Evolutionary conservation across 2,888 invertebrate species (phyloP), one percentile per base, ranked within the genome.

Genomic region (Trissoscelio sp.): DNA sequence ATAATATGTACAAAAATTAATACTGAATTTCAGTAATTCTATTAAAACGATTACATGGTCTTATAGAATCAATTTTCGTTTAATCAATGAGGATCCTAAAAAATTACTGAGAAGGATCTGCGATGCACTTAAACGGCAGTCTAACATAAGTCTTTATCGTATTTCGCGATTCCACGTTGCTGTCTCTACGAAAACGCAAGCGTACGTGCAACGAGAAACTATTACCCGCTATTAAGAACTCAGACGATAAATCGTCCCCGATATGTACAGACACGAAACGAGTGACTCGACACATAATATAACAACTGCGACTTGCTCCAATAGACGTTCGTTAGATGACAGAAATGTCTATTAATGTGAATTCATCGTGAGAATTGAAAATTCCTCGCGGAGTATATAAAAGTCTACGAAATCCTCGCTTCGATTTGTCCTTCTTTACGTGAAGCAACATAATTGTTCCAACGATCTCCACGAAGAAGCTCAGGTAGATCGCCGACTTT

Each of bases 291-390:
- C 69, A 37, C 9, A 53, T 34, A 20, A 34, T n/a, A n/a, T 46
- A 46, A 46, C 20, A n/a, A 37, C 7, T 18, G 46, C n/a, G 31
- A 62, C 46, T 31, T 34, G 12, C 51, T 39, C 3, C 51, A 3
- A 7, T 5, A 31, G 7, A 18, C 44, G 24, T 44, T 14, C 42
- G 46, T 70, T 58, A 31, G n/a, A 14, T 12, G 48, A 58, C 48
- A 70, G 44, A 57, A 57, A 48, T n/a, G 16, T 46, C 22, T 31
- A 24, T 66, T 51, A 51, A 31, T 66, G 64, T 66, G 51, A 48
- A 69, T 46, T 69, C 69, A 69, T 69, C 69, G 22, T 69, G 72
- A 70, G 70, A 72, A 60, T 72, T 31, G 16, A 51, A 60, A 57
- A 57, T 55, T 11, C 37, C 22, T 14, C 14, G 16, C 22, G 0